phyloP scores from a whole-genome alignment of 2,888 invertebrate species.

The Amphimallon solstitiale region DNA sequence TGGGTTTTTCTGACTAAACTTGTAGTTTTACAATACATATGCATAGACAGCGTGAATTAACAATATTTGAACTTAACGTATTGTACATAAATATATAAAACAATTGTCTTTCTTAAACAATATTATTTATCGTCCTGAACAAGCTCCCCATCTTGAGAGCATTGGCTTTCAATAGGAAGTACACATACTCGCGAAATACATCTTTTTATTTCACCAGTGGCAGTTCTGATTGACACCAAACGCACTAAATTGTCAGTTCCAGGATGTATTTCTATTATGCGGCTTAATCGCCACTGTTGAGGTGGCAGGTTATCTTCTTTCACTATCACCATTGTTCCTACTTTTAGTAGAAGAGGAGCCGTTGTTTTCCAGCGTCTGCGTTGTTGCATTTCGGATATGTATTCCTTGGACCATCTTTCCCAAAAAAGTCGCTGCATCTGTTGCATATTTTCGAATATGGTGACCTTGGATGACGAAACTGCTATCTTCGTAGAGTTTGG shows the following conservation, averaged over 20 bases:
- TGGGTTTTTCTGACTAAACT: no score
- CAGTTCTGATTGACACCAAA: background rate
- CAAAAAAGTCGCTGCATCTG: conserved; percentile 43
- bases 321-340: background rate
- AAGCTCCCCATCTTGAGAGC: no score
- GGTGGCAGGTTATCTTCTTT: conserved; percentile 23
- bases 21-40: no score
- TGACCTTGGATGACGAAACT: conserved; percentile 39
- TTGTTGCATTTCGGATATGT: conserved; percentile 46
- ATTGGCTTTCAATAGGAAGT: background rate
- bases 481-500: conserved; percentile 47
- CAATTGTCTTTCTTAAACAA: no score
- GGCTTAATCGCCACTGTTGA: background rate
- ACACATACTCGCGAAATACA: background rate
- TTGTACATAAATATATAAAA: no score
- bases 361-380: conserved; percentile 1
- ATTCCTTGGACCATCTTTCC: conserved; percentile 49
- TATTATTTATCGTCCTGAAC: no score
- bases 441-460: conserved; percentile 46
- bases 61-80: no score
- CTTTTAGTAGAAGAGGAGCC: no score
- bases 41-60: no score
- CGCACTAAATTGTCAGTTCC: conserved; percentile 8
- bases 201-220: background rate
- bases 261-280: conserved; percentile 7